Base-by-base conservation (phyloP, 1,140 invertebrate species). In the Pseudomyrmex flavicornis region DNA sequence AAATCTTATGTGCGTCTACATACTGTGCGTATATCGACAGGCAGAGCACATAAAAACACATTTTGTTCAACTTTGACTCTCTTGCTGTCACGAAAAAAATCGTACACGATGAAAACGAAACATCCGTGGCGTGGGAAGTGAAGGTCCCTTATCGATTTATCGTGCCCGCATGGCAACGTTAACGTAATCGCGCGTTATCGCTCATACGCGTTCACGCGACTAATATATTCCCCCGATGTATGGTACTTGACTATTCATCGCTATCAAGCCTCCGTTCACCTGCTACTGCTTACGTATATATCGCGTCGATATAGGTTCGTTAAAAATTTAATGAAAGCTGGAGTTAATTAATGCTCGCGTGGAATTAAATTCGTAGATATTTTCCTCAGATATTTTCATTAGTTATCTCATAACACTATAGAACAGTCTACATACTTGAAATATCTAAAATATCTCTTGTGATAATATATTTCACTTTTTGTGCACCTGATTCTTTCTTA, bases 141-240 rank as follows among this genome's bases (percentile, higher is more conserved):
- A 86, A 80, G 83, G 80, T 20, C 69, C 10, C 72, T 89, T 91
- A 91, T 92, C 91, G 63, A 70, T 82, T 91, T 91, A 91, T 92
- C 91, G 46, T 83, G 66, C 86, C 90, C 89, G 85, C 88, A 89
- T 89, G 86, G 62, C 83, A 69, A 66, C 26, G 73, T 79, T 87
- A 88, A 91, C 84, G 88, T 80, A 86, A 84, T 22, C 26, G 26
- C 85, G 82, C 85, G 79, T 90, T 88, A 87, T 91, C 88, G 79
- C 72, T 22, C 83, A 74, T 73, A 85, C 85, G 69, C 80, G 62
- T 86, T 89, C 83, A 84, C 86, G 82, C 75, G 68, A 48, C 63
- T 90, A 90, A 90, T 91, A 85, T 91, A 92, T 91, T 87, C 85
- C 62, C 69, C 62, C 69, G 70, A 82, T 76, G 86, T 69, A 62